Evolutionary conservation across 2,113 vertebrate species (phyloP).

Genomic region (Sander vitreus): DNA sequence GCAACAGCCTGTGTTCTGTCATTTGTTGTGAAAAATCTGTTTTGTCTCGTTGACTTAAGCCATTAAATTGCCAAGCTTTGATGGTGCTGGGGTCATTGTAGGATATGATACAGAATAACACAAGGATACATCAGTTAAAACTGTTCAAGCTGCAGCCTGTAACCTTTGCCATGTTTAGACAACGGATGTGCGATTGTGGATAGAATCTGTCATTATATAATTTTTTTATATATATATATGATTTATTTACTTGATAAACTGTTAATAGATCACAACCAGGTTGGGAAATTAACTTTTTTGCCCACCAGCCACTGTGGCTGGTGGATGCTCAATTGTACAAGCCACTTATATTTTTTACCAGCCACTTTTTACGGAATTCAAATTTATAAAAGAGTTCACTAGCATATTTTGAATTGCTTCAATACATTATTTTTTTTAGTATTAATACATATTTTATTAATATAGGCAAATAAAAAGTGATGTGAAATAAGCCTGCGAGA

Average conservation of each 20-base stretch:
- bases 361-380: too few species aligned
- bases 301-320: too few species aligned
- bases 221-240: neutral
- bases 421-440: too few species aligned
- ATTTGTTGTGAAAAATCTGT: conserved; percentile 21
- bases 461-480: too few species aligned
- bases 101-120: neutral
- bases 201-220: neutral
- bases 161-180: neutral
- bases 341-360: too few species aligned
- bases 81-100: conserved; percentile 2
- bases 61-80: conserved; percentile 7
- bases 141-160: conserved; percentile 1
- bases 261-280: neutral
- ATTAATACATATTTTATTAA: too few species aligned
- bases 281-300: too few species aligned
- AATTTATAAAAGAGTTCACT: too few species aligned
- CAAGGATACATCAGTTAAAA: neutral
- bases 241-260: neutral
- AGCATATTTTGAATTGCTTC: too few species aligned
- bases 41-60: conserved; percentile 29
- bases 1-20: conserved; percentile 11
- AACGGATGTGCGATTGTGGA: neutral
- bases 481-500: too few species aligned
- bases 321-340: too few species aligned